Percentiles rank a stretch among this genome's conserved stretches.
These are phyloP conservation scores for Heliconius melpomene DNA, from an alignment of 1,140 invertebrate species.

Conservation along the genomic window DNA sequence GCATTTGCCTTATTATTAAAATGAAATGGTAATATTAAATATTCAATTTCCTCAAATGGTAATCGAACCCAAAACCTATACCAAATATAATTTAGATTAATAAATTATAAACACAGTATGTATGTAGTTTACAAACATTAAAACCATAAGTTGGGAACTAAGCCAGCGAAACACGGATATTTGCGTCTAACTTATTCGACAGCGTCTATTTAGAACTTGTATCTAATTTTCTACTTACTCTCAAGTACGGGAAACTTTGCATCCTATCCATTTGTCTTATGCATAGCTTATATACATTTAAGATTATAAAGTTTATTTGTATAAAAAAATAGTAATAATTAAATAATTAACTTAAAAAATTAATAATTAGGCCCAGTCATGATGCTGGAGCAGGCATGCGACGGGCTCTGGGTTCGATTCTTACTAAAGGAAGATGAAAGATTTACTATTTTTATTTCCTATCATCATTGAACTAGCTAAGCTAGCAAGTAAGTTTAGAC, in stretches of 20 bases:
- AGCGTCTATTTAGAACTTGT: slow-evolving; percentile 24
- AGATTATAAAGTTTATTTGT: neutral
- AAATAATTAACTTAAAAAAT: too few relatives aligned
- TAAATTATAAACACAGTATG: neutral
- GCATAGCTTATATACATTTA: neutral
- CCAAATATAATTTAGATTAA: neutral
- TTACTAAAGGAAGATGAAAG: too few relatives aligned
- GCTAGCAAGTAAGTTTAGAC: too few relatives aligned
- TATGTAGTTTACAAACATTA: slow-evolving; percentile 15
- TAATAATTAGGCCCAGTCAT: too few relatives aligned
- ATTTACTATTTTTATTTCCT: too few relatives aligned
- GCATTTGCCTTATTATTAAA: too few relatives aligned
- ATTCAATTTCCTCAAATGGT: too few relatives aligned
- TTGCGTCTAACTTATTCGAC: slow-evolving; percentile 21
- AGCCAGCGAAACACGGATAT: slow-evolving; percentile 19
- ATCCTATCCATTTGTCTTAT: neutral
- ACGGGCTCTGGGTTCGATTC: too few relatives aligned
- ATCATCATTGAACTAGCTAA: too few relatives aligned
- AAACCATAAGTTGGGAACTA: slow-evolving; percentile 19
- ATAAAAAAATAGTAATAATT: neutral
- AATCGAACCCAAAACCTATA: too few relatives aligned
- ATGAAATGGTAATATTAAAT: too few relatives aligned
- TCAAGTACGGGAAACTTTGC: neutral
- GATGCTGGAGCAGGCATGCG: too few relatives aligned
- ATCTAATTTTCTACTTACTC: slow-evolving; percentile 22